Evolutionary conservation across 2,888 invertebrate species (phyloP), one percentile per base, ranked within the genome.

Genomic region (Ypsolopha scabrella): DNA sequence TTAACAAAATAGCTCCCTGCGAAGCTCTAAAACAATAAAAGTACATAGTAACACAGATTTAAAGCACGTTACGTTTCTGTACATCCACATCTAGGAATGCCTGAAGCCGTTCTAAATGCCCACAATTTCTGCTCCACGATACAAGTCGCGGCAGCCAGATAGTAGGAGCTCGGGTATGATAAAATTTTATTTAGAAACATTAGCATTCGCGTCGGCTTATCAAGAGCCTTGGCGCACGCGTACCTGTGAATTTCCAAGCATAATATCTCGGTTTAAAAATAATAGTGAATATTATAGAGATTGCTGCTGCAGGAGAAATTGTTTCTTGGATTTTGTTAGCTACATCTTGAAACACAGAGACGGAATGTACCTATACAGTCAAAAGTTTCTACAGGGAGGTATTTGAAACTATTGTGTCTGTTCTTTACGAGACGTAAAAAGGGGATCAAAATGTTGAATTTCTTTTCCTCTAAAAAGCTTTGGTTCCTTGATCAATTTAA

Each of bases 131-230:
- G 57, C 58, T 53, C 58, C 48, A 53, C 61, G 62, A 65, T 67
- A 65, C 61, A 65, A 60, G 64, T 63, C 63, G 60, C 62, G 58
- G 63, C 57, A 55, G n/a, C 7, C 58, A 60, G 74, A 76, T 74
- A 75, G 59, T 60, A 60, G 57, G 61, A 60, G 57, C 65, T 62
- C 59, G 53, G 61, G 60, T 63, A 61, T 70, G 76, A 75, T 79
- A 77, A 77, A 72, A 75, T 73, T 75, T 76, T 75, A 76, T 77
- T 73, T 70, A 72, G 65, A 61, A 58, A 64, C 75, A 78, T 79
- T 78, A 74, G 72, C 73, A 77, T 74, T 75, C 62, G 62, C 64
- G 55, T 62, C 60, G 64, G 73, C 78, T 78, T 79, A 77, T 76
- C 75, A 67, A 60, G 56, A 57, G 57, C 60, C 43, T 63, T 67